Evolutionary conservation across 2,797 vertebrate genomes (phyloP).

Genomic region (Hybognathus amarus): DNA sequence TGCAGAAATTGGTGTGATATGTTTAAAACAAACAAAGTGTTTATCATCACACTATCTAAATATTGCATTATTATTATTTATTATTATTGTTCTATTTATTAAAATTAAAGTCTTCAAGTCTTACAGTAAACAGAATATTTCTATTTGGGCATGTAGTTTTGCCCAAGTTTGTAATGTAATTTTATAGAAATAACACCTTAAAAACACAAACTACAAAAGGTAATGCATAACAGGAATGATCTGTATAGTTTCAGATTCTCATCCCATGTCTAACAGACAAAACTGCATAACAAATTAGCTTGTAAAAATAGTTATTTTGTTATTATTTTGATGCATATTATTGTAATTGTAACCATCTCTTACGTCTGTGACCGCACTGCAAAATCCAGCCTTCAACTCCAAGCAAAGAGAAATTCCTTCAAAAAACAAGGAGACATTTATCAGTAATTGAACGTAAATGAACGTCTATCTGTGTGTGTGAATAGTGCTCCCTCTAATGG

Average conservation of each 20-base stretch:
- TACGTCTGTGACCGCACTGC: slow-evolving; percentile 34
- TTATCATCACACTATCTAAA: not conserved
- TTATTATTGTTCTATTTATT: too few species aligned
- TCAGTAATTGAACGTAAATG: not conserved
- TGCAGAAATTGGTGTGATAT: not conserved
- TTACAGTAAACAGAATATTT: not conserved
- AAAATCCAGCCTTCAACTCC: slow-evolving; percentile 16
- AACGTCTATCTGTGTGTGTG: not conserved
- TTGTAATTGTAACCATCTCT: not conserved
- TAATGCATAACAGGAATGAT: not conserved
- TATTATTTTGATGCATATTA: not conserved
- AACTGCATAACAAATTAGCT: not conserved
- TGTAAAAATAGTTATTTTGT: not conserved
- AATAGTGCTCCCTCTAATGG: slow-evolving; percentile 47
- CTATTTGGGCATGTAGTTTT: not conserved
- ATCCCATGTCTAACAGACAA: not conserved
- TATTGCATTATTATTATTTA: not conserved
- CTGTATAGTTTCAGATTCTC: not conserved
- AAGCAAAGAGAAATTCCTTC: slow-evolving; percentile 6
- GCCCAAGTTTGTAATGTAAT: not conserved
- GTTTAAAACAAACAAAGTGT: not conserved
- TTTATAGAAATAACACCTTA: not conserved
- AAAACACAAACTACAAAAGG: not conserved
- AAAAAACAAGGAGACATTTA: slow-evolving; percentile 36
- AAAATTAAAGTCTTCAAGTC: not conserved